Percentiles rank a stretch among this genome's conserved stretches.
phyloP scores from a whole-genome alignment of 2,888 invertebrate species.

The Strigamia transsilvanica region DNA sequence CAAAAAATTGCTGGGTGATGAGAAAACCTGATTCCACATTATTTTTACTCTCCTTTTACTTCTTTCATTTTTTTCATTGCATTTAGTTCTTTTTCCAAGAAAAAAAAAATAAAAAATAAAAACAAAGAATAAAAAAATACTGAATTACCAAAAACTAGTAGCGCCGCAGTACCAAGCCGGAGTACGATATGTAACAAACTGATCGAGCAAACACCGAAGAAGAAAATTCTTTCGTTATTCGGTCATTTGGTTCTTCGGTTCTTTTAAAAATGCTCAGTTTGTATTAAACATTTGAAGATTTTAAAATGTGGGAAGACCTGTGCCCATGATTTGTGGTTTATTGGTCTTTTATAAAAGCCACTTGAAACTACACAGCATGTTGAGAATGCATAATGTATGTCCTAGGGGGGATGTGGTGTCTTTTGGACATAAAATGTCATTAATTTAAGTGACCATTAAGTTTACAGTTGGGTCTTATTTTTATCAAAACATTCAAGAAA shows the following conservation, averaged over 20 bases:
- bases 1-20: constrained; percentile 36
- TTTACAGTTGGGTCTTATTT: background rate
- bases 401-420: constrained; percentile 1
- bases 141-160: no score
- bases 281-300: no score
- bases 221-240: no score
- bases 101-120: no score
- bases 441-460: constrained; percentile 8
- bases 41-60: background rate
- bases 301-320: no score
- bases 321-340: background rate
- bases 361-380: constrained; percentile 8
- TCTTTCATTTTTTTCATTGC: background rate
- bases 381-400: background rate
- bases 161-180: no score
- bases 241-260: no score
- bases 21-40: background rate
- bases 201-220: no score
- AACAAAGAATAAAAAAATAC: no score
- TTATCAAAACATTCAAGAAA: no score
- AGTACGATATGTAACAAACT: no score
- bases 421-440: background rate
- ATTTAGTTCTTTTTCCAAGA: background rate
- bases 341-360: background rate
- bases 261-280: no score